phyloP scores from a whole-genome alignment of 2,888 invertebrate genomes.

The Parnassius orleans region DNA sequence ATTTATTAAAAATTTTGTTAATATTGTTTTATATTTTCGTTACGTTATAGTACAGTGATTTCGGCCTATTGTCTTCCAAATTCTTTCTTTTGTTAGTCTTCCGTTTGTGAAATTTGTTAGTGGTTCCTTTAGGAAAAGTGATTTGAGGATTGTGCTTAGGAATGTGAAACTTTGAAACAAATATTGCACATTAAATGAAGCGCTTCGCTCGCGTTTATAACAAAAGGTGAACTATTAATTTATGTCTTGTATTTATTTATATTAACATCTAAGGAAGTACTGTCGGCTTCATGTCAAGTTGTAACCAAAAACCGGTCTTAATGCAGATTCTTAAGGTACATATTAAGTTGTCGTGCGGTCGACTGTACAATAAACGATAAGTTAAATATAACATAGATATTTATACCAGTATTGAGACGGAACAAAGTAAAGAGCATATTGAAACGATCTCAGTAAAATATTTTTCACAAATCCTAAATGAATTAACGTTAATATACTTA shows the following conservation, averaged over 20 bases:
- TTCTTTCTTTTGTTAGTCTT: conserved; percentile 47
- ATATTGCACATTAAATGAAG: conserved; percentile 58
- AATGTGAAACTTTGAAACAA: conserved; percentile 44
- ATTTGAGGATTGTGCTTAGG: conserved; percentile 24
- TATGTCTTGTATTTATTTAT: conserved; percentile 65
- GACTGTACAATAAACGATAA: conserved; percentile 39
- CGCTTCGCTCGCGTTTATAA: conserved; percentile 63
- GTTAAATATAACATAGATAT: conserved; percentile 42
- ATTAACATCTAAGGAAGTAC: conserved; percentile 17
- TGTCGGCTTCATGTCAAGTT: conserved; percentile 11
- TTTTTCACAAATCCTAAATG: conserved; percentile 56
- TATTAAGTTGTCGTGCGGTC: conserved; percentile 41
- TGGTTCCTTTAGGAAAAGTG: conserved; percentile 7
- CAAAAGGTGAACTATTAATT: conserved; percentile 72
- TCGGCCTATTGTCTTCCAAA: conserved; percentile 60
- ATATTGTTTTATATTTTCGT: conserved; percentile 29
- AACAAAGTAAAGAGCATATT: conserved; percentile 64
- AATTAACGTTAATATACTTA: conserved; percentile 42
- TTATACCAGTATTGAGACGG: conserved; percentile 62
- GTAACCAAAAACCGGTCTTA: conserved; percentile 1
- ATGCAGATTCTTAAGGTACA: neutral
- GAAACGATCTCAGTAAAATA: conserved; percentile 70
- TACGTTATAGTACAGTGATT: conserved; percentile 27
- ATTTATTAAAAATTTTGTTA: conserved; percentile 42
- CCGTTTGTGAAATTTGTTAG: conserved; percentile 38